These are phyloP conservation scores for Anarhynchus alexandrinus DNA, from an alignment of 2,113 vertebrate genomes.

Conservation along the genomic window DNA sequence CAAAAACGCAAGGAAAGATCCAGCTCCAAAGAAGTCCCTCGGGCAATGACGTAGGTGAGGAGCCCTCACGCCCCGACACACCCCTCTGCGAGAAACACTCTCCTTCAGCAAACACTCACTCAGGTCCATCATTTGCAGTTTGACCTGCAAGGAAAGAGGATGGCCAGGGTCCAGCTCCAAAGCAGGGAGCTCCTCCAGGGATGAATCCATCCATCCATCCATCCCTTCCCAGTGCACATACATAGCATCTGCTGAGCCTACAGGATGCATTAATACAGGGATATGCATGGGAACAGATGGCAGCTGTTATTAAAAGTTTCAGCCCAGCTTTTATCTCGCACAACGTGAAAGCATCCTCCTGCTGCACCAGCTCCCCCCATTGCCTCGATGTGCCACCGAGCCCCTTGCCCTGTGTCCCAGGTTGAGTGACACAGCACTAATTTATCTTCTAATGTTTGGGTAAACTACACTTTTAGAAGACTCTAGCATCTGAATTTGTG, in stretches of 20 bases:
- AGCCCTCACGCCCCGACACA: neutral
- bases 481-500: too few species aligned
- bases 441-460: too few species aligned
- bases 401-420: too few species aligned
- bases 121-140: neutral
- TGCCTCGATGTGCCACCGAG: neutral
- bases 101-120: neutral
- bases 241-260: neutral
- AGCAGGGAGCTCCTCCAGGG: neutral
- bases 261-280: neutral
- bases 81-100: neutral
- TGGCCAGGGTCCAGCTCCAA: rapidly evolving
- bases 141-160: neutral
- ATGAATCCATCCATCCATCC: neutral
- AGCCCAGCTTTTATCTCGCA: neutral
- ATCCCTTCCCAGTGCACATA: neutral
- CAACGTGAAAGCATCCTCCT: rapidly evolving
- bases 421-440: too few species aligned
- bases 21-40: neutral
- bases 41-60: neutral
- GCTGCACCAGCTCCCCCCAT: neutral
- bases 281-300: neutral
- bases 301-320: neutral
- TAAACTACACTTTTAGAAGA: too few species aligned
- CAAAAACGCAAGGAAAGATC: neutral